Evolutionary conservation across 2,797 vertebrate genomes (phyloP).

Genomic region (Coranthus polyacanthus): DNA sequence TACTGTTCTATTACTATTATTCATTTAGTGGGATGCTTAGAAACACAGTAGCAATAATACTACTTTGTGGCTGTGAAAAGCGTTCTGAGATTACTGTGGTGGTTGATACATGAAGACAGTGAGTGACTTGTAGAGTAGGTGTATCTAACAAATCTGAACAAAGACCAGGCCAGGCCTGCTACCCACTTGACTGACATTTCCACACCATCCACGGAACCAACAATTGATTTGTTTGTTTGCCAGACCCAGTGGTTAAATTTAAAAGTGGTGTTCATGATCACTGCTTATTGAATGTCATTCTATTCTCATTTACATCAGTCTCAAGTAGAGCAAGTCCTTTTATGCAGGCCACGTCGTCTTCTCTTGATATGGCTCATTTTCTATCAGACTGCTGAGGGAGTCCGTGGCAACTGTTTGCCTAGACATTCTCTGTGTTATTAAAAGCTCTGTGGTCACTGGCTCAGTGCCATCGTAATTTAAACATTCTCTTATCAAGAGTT

Average conservation of each 20-base stretch:
- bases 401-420: conserved; percentile 74
- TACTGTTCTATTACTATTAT: conserved; percentile 17
- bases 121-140: conserved; percentile 36
- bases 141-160: conserved; percentile 39
- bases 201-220: conserved; percentile 47
- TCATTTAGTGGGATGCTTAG: conserved; percentile 17
- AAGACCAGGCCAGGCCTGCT: conserved; percentile 31
- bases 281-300: conserved; percentile 28
- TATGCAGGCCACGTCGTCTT: conserved; percentile 19
- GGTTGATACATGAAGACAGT: conserved; percentile 25
- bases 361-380: conserved; percentile 44
- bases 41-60: conserved; percentile 23
- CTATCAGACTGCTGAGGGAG: conserved; percentile 49
- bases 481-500: conserved; percentile 57
- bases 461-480: conserved; percentile 74
- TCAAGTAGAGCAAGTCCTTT: conserved; percentile 12
- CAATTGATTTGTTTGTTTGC: conserved; percentile 32
- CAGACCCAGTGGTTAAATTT: background rate
- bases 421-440: conserved; percentile 77
- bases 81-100: conserved; percentile 16
- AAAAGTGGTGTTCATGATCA: conserved; percentile 9
- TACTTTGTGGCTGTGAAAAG: conserved; percentile 33
- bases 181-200: conserved; percentile 55
- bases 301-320: conserved; percentile 34
- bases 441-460: conserved; percentile 73